A percentile compares a stretch with the other conserved stretches of the same genome.
Evolutionary conservation across 2,797 vertebrate genomes (phyloP).

Genomic region (Cyclura pinguis): DNA sequence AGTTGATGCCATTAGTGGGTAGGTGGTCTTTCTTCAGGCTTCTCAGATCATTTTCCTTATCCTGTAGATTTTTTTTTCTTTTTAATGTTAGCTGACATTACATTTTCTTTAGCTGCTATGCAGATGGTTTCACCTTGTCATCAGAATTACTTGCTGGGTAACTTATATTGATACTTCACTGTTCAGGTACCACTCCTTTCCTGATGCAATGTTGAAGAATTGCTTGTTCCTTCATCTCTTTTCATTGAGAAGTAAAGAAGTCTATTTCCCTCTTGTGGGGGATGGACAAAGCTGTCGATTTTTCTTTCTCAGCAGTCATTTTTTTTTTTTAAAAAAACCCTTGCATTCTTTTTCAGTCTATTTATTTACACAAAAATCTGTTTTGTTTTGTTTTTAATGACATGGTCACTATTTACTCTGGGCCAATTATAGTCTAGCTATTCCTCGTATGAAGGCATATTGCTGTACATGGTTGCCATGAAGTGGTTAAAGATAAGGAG

Average conservation of each 20-base stretch:
- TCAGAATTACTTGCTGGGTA: background rate
- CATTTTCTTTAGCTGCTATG: conserved; percentile 9
- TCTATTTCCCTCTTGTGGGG: background rate
- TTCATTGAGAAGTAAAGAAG: background rate
- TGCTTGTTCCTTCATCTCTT: background rate
- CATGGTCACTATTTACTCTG: background rate
- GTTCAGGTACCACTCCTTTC: background rate
- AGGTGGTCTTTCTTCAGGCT: conserved; percentile 2
- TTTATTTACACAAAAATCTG: background rate
- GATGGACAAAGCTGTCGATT: background rate
- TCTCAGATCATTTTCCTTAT: conserved; percentile 12
- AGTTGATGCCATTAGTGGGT: background rate
- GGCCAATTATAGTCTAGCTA: background rate
- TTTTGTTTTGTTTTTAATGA: background rate
- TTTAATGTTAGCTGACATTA: conserved; percentile 2
- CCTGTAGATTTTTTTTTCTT: background rate
- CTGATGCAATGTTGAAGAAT: background rate
- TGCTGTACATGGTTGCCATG: no score
- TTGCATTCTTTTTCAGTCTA: no score
- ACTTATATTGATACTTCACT: background rate
- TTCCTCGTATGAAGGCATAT: background rate
- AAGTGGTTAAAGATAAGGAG: background rate
- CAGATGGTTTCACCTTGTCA: conserved; percentile 17
- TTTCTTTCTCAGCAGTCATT: background rate
- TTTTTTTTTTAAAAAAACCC: no score